Evolutionary conservation across 2,888 invertebrate genomes (phyloP), one percentile per base, ranked within the genome.

Genomic region (Tetropium fuscum): DNA sequence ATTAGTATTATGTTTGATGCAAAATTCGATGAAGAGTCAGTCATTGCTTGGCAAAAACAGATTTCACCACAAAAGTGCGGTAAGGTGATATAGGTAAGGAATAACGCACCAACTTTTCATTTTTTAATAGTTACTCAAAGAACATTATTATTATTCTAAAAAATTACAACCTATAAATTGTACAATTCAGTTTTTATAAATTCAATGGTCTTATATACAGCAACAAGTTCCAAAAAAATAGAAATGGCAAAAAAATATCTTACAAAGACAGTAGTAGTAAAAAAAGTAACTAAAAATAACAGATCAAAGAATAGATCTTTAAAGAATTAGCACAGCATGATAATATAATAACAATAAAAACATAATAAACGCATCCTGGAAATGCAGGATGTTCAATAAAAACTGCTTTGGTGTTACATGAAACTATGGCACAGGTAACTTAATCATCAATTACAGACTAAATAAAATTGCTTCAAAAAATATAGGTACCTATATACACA

Each of bases 151-250:
- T 62, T 64, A 65, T 58, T 60, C 60, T 66, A 62, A 65, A 66
- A 66, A 63, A 66, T 64, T 69, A 67, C 63, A 69, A 66, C 68
- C 66, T 66, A 68, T 67, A 66, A 66, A 60, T 70, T 70, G 68
- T 70, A 68, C 69, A 63, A 18, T 66, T 66, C 64, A 64, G 69
- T 67, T 64, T 60, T 44, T 51, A 48, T 57, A 51, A 53, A 40
- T 57, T 62, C 45, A 45, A 49, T 60, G 15, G 18, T 44, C 44
- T 36, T 63, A 63, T 63, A 43, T 58, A 63, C 58, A 61, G 60
- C 58, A 60, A 61, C 58, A 64, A 55, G 2, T 40, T 18, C 40
- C 40, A 27, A 44, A 60, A 58, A 41, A 40, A n/a, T n/a, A n/a
- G n/a, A 53, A 58, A 43, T 60, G 55, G 44, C 53, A 53, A 60